A percentile compares a stretch with the other conserved stretches of the same genome.
phyloP scores from a whole-genome alignment of 2,888 invertebrate species.

The Chymomyza fuscimana region DNA sequence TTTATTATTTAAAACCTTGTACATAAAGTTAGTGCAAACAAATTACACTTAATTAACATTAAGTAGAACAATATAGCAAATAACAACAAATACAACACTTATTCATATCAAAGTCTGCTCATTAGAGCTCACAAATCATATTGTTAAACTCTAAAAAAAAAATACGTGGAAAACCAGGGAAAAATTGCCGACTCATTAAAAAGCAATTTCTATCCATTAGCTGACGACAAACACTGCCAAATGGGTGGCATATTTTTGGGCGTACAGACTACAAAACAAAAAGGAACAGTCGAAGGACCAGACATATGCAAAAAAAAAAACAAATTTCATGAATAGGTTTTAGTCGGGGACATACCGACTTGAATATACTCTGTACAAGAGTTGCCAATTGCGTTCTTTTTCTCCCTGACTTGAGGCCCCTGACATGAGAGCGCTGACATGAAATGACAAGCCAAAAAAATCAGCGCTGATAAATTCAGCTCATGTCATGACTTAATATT shows the following conservation, averaged over 20 bases:
- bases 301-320: too few species aligned
- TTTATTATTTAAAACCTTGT: background rate
- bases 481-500: too few species aligned
- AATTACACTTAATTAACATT: background rate
- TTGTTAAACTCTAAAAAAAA: background rate
- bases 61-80: background rate
- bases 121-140: background rate
- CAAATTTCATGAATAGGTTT: too few species aligned
- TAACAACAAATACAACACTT: background rate
- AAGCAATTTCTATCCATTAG: slow-evolving; percentile 69
- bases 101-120: background rate
- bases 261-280: slow-evolving; percentile 21
- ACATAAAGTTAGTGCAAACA: background rate
- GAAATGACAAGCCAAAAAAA: too few species aligned
- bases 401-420: too few species aligned
- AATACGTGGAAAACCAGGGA: slow-evolving; percentile 32
- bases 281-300: background rate
- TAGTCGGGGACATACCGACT: too few species aligned
- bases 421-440: too few species aligned
- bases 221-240: slow-evolving; percentile 9
- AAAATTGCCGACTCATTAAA: slow-evolving; percentile 71
- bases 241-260: slow-evolving; percentile 26
- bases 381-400: too few species aligned
- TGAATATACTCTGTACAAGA: too few species aligned
- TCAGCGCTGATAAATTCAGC: too few species aligned